Evolutionary conservation across 1,140 invertebrate species (phyloP).

Genomic region (Teleogryllus occipitalis): DNA sequence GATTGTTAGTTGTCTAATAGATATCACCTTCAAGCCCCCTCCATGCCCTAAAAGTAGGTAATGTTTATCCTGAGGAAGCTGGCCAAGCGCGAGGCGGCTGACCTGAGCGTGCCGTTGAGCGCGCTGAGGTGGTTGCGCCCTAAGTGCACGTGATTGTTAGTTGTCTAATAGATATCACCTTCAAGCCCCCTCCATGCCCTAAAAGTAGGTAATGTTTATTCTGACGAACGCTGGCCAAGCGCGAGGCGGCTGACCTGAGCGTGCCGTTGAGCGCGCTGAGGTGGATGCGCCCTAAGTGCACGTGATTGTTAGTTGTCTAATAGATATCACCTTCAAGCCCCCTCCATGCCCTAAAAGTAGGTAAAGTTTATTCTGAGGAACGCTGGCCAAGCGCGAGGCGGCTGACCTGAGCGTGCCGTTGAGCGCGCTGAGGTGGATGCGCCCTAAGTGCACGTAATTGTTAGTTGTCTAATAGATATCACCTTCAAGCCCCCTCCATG

Average conservation of each 20-base stretch:
- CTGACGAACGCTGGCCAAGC: neutral
- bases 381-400: neutral
- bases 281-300: slow-evolving; percentile 64
- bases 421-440: slow-evolving; percentile 59
- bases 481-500: no score
- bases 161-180: no score
- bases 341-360: no score
- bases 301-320: no score
- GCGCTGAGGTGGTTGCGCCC: slow-evolving; percentile 59
- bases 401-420: slow-evolving; percentile 58
- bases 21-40: no score
- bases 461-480: no score
- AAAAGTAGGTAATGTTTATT: no score
- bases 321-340: no score
- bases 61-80: neutral
- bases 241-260: slow-evolving; percentile 39
- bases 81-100: slow-evolving; percentile 16
- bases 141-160: slow-evolving; percentile 61
- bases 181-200: no score
- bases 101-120: slow-evolving; percentile 64
- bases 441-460: slow-evolving; percentile 61
- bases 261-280: slow-evolving; percentile 63
- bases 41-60: no score
- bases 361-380: neutral
- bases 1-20: no score